A percentile compares a stretch with the other conserved stretches of the same genome.
Conservation (phyloP, 2,888 invertebrate species). For the Dasysyrphus tricinctus region DNA sequence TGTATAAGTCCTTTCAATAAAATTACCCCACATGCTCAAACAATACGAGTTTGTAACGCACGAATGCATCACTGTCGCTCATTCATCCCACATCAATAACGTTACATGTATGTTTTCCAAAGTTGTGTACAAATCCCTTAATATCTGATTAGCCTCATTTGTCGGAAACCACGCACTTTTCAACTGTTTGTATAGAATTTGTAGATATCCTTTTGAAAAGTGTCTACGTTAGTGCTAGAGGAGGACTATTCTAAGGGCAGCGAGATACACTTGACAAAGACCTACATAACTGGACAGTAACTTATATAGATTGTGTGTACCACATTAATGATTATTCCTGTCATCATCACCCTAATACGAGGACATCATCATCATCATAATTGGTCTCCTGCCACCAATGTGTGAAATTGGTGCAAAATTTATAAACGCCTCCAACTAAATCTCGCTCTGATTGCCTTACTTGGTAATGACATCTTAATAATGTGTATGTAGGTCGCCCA, state of each 20-base stretch:
- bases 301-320: conserved; percentile 19
- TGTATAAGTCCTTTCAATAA: background rate
- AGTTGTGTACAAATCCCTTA: conserved; percentile 18
- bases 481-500: conserved; percentile 55
- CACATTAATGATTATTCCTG: background rate
- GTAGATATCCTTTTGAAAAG: conserved; percentile 37
- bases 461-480: conserved; percentile 74
- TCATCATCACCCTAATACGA: background rate
- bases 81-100: background rate
- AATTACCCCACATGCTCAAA: conserved; percentile 1
- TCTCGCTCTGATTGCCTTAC: conserved; percentile 56
- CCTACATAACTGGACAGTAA: conserved; percentile 59
- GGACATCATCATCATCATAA: conserved; percentile 17
- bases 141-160: conserved; percentile 71
- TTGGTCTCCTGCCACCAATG: conserved; percentile 7
- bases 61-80: background rate
- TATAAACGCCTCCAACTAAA: conserved; percentile 10
- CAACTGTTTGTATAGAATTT: background rate
- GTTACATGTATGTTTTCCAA: background rate
- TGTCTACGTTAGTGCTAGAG: conserved; percentile 17
- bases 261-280: background rate
- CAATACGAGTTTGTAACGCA: background rate
- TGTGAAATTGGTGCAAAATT: conserved; percentile 32
- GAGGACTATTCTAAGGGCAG: background rate
- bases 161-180: conserved; percentile 47